A percentile compares a stretch with the other conserved stretches of the same genome.
Evolutionary conservation across 37 sponge, comb jelly and placozoan species (phyloP).

Genomic region (Crambe crambe): DNA sequence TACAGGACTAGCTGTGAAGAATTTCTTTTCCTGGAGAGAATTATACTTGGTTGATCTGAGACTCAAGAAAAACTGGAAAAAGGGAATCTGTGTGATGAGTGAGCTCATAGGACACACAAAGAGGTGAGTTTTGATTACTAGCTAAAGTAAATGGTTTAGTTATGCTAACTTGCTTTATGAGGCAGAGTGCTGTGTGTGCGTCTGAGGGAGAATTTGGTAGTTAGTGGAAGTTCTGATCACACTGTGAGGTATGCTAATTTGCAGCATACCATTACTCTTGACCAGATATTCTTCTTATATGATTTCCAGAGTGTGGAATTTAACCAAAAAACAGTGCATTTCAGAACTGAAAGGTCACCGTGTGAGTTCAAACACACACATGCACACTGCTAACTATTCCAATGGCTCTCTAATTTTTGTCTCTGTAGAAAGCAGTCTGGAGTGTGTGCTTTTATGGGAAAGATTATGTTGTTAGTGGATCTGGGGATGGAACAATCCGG

Average conservation of each 20-base stretch:
- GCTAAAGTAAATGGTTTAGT: not conserved
- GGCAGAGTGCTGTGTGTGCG: slow-evolving; percentile 63
- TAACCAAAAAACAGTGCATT: slow-evolving; percentile 36
- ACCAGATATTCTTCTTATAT: too few relatives aligned
- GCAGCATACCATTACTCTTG: not conserved
- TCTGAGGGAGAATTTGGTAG: slow-evolving; percentile 41
- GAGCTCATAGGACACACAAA: slow-evolving; percentile 40
- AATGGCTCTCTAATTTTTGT: not conserved
- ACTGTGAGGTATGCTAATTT: slow-evolving; percentile 51
- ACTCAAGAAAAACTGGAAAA: slow-evolving; percentile 70
- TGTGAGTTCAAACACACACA: slow-evolving; percentile 23
- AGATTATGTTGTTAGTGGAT: slow-evolving; percentile 74
- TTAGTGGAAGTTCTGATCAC: slow-evolving; percentile 61
- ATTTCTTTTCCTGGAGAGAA: slow-evolving; percentile 38
- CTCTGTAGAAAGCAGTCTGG: slow-evolving; percentile 73
- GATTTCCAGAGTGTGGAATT: slow-evolving; percentile 58
- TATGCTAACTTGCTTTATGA: not conserved
- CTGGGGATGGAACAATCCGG: slow-evolving; percentile 67
- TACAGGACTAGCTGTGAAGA: slow-evolving; percentile 50
- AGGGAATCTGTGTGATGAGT: slow-evolving; percentile 22
- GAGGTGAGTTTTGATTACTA: slow-evolving; percentile 10
- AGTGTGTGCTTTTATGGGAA: slow-evolving; percentile 73
- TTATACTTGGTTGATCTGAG: slow-evolving; percentile 53
- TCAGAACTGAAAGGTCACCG: slow-evolving; percentile 52
- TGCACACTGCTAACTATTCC: not conserved